Evolutionary conservation across 2,888 invertebrate genomes (phyloP).

Genomic region (Coecobrya sp.): DNA sequence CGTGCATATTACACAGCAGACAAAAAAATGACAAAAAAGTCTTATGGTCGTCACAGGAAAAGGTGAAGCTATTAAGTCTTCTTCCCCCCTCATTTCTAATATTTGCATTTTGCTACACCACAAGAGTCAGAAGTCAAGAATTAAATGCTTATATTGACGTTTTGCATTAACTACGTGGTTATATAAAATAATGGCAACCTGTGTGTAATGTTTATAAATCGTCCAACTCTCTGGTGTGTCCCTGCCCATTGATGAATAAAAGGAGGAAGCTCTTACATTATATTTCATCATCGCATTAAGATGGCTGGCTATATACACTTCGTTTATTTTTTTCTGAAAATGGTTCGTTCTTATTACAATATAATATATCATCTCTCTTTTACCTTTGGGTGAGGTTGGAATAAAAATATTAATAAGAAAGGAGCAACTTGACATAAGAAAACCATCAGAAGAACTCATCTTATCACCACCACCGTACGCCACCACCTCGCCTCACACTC

Average conservation of each 20-base stretch:
- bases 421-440: slow-evolving; percentile 30
- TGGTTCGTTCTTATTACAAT: slow-evolving; percentile 12
- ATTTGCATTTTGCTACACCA: not conserved
- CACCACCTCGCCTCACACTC: not conserved
- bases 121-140: too few relatives aligned
- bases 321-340: slow-evolving; percentile 16
- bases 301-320: not conserved
- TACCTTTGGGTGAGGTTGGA: slow-evolving; percentile 66
- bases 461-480: too few relatives aligned
- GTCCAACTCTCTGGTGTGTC: not conserved
- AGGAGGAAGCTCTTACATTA: slow-evolving; percentile 26
- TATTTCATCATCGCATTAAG: slow-evolving; percentile 14
- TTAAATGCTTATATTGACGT: slow-evolving; percentile 5
- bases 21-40: slow-evolving; percentile 1
- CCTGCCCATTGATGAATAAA: not conserved
- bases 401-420: slow-evolving; percentile 41
- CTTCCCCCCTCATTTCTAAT: not conserved
- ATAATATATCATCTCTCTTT: slow-evolving; percentile 15
- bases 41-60: not conserved
- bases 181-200: too few relatives aligned
- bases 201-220: not conserved
- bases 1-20: too few relatives aligned
- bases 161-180: not conserved
- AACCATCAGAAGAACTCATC: slow-evolving; percentile 28
- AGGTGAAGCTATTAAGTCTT: slow-evolving; percentile 48